Base-by-base conservation (phyloP, 2,797 vertebrate genomes). In the Tolypeutes matacus region DNA sequence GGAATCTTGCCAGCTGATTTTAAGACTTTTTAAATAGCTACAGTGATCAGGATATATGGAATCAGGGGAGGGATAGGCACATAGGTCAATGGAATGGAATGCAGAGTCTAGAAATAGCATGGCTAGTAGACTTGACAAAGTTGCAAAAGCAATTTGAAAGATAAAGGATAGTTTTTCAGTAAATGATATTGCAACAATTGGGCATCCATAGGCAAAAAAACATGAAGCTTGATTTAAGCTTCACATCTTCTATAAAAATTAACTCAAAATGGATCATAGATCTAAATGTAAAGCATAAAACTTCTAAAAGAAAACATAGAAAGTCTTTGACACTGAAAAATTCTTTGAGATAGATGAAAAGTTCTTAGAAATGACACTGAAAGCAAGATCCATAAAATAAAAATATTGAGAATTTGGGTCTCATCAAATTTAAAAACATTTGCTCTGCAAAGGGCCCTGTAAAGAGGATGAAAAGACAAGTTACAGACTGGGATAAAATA, bases 231-330 rank as follows among this genome's bases (percentile, higher is more conserved):
- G 62, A 91, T 3, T 81, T 42, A 86, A 90, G 86, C 46, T 25
- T 86, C 56, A 73, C 1, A 46, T 42, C 34, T 25, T 56, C 42
- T 29, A 20, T 3, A 72, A 56, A 70, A 73, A 87, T 56, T 73
- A 82, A 82, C 7, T 46, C 56, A 23, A 82, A 81, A 34, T 73
- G 56, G 34, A 56, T n/a, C 17, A 29, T 56, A 29, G 21, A 27
- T 73, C n/a, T 81, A 81, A 51, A 34, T 21, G n/a, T 65, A 88
- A 93, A 76, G 46, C 31, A 58, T 86, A 86, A 86, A 80, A 70
- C 51, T 34, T 42, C 29, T 78, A 70, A 60, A 65, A 84, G 21
- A n/a, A 62, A 78, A 70, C 9, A 51, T 27, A 81, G 20, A 86
- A 46, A 62, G 25, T 60, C 18, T 23, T 56, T 65, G 15, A 53